Evolutionary conservation across 2,888 invertebrate species (phyloP), one percentile per base, ranked within the genome.

Genomic region (Xestia xanthographa): DNA sequence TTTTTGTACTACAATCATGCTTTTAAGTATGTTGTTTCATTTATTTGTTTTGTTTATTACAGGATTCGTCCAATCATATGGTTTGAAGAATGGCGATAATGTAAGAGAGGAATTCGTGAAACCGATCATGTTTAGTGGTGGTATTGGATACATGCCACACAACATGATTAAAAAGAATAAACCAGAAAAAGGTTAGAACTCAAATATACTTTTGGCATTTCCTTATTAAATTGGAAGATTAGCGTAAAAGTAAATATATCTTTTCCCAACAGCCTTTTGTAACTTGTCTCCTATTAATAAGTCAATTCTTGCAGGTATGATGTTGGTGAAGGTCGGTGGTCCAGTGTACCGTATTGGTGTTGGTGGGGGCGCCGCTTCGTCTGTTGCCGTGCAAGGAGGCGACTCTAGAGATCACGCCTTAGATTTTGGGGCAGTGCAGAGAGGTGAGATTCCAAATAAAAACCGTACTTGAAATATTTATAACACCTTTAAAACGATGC

Each of bases 81-180:
- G 99, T 1, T 95, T 98, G 91, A 95, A 96, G 38, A 97, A 98
- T 88, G 96, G 96, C 0, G 95, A 96, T 45, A 97, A 97, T 26
- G 97, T 97, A 83, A 97, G 99, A 75, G 97, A 98, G 75, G 99
- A 99, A 94, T 99, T 98, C 97, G 98, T 99, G 20, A 99, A 99
- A 92, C 99, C 99, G 0, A 99, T 99, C 78, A 99, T 99, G 99
- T 99, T 99, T 92, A 99, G 99, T 90, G 99, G 98, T 66, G 99
- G 99, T 43, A 97, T 99, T 82, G 99, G 99, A 5, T 98, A 98
- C 72, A 98, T 99, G 97, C 98, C 99, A 81, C 97, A 98, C 5
- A 93, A 96, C 43, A 98, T 99, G 98, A 97, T 98, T 0, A 96
- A 97, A 69, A 99, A 99, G 95, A 94, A 97, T 62, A 94, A 97